A percentile compares a stretch with the other conserved stretches of the same genome.
Evolutionary conservation across 2,113 vertebrate genomes (phyloP).

Genomic region (Tragelaphus imberbis): DNA sequence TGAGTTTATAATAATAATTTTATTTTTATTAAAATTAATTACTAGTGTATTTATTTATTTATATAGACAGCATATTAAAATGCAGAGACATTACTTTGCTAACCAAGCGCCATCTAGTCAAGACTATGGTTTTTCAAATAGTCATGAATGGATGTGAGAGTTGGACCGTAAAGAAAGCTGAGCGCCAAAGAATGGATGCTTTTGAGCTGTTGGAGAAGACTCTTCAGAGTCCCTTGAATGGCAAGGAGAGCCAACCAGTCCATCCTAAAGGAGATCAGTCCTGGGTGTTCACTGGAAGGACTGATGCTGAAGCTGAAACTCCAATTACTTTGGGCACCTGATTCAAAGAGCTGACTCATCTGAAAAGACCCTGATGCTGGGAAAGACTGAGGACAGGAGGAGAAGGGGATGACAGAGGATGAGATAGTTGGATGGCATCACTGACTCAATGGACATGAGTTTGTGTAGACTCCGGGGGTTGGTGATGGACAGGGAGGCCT

Average conservation of each 20-base stretch:
- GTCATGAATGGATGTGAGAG: background rate
- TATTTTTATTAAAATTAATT: background rate
- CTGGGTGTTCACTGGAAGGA: background rate
- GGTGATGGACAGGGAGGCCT: background rate
- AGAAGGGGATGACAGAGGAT: accelerated
- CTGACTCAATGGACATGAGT: background rate
- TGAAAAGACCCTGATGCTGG: background rate
- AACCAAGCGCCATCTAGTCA: background rate
- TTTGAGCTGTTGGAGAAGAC: background rate
- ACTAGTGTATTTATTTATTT: background rate
- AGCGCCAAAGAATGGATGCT: accelerated
- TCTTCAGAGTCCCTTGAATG: background rate
- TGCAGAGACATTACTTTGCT: background rate
- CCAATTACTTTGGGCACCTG: background rate
- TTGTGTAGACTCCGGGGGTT: background rate
- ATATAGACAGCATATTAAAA: background rate
- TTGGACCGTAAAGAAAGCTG: background rate
- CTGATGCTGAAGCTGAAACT: background rate
- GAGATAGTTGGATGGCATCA: background rate
- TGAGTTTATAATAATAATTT: no score
- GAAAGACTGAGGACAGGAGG: background rate
- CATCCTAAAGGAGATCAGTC: background rate
- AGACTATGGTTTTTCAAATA: background rate
- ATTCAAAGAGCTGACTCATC: background rate
- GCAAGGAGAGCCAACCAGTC: background rate